A percentile compares a stretch with the other conserved stretches of the same genome.
Evolutionary conservation across 2,888 invertebrate genomes (phyloP).

Genomic region (Schizotus pectinicornis): DNA sequence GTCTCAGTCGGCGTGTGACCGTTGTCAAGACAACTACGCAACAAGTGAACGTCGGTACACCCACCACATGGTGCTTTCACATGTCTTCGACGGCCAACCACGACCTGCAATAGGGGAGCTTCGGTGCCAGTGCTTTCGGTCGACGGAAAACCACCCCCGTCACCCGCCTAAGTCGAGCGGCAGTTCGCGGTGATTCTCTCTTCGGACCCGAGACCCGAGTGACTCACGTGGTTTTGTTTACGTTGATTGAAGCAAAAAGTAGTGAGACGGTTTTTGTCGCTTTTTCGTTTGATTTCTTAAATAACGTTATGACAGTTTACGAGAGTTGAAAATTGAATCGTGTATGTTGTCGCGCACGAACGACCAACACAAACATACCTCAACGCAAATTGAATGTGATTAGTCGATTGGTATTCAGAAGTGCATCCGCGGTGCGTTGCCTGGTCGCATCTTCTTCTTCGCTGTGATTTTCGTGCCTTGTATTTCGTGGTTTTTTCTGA

Average conservation of each 20-base stretch:
- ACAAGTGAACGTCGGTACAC: conserved; percentile 46
- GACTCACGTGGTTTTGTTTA: conserved; percentile 9
- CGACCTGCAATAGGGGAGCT: conserved; percentile 6
- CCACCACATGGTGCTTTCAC: conserved; percentile 48
- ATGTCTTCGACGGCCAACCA: conserved; percentile 26
- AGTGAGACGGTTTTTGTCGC: too few relatives aligned
- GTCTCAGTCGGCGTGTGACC: conserved; percentile 53
- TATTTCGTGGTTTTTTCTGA: conserved; percentile 7
- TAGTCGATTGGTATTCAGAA: conserved; percentile 46
- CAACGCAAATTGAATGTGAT: conserved; percentile 45
- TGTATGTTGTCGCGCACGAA: conserved; percentile 43
- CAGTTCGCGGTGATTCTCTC: too few relatives aligned
- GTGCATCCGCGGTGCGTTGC: conserved; percentile 24
- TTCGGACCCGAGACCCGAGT: not conserved
- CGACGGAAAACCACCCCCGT: conserved; percentile 3
- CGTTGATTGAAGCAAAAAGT: not conserved
- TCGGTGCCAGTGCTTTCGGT: conserved; percentile 25
- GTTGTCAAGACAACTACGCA: conserved; percentile 51
- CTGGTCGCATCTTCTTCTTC: not conserved
- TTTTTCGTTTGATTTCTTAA: not conserved
- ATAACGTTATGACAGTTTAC: conserved; percentile 36
- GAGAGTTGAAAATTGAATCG: conserved; percentile 43
- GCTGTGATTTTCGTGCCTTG: conserved; percentile 14
- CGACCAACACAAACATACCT: conserved; percentile 42
- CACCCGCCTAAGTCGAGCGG: not conserved